A percentile compares a stretch with the other conserved stretches of the same genome.
phyloP scores from a whole-genome alignment of 1,140 invertebrate species.

The Brachionus plicatilis region DNA sequence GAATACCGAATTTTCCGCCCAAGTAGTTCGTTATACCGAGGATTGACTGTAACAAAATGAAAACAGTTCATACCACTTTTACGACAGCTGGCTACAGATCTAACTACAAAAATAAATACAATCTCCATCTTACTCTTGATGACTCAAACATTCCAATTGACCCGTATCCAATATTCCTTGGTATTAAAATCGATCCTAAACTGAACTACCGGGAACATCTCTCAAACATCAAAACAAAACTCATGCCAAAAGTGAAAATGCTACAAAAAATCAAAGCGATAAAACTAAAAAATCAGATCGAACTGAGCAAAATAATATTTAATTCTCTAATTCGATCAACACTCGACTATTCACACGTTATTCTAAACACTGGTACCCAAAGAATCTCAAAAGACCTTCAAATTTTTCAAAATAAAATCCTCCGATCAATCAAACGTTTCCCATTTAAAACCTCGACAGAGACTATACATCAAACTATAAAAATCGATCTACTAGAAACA shows the following conservation, averaged over 20 bases:
- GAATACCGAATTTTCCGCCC: too few relatives aligned
- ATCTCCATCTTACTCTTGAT: not conserved
- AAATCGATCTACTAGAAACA: not conserved
- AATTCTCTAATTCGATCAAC: not conserved
- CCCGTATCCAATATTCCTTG: not conserved
- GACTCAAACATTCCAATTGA: slow-evolving; percentile 1
- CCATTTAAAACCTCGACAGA: not conserved
- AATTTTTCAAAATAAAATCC: slow-evolving; percentile 15
- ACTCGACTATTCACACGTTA: not conserved
- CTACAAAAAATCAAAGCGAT: not conserved
- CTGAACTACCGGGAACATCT: not conserved
- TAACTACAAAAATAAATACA: not conserved
- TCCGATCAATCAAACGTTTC: not conserved
- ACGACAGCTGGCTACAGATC: not conserved
- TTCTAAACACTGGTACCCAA: not conserved
- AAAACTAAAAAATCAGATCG: not conserved
- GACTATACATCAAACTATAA: not conserved
- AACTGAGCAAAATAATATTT: slow-evolving; percentile 2
- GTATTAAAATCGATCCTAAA: slow-evolving; percentile 2
- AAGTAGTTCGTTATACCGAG: too few relatives aligned
- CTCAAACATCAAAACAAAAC: not conserved
- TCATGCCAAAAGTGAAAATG: slow-evolving; percentile 4
- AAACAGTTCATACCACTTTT: not conserved
- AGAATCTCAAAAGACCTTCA: slow-evolving; percentile 1
- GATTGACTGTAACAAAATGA: not conserved